phyloP scores from a whole-genome alignment of 2,113 vertebrate species.

The Xiphorhynchus elegans region DNA sequence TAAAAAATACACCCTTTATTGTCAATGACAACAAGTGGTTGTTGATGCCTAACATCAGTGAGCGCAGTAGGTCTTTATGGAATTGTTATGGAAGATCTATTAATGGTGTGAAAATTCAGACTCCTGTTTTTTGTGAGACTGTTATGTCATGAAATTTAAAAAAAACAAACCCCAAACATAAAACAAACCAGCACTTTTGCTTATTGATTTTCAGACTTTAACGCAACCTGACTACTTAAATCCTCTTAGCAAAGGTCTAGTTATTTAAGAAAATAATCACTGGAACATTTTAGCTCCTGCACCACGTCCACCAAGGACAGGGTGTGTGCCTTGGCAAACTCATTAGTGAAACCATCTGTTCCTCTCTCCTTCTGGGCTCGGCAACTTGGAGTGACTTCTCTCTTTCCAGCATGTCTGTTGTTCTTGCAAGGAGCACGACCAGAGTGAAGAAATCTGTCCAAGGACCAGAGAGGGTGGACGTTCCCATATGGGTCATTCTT shows the following conservation, averaged over 20 bases:
- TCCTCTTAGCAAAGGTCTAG: background rate
- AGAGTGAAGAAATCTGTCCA: background rate
- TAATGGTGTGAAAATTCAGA: background rate
- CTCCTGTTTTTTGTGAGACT: background rate
- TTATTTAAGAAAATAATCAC: background rate
- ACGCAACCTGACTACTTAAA: background rate
- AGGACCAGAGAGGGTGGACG: background rate
- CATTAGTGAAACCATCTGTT: conserved; percentile 60
- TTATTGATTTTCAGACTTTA: background rate
- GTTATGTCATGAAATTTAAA: background rate
- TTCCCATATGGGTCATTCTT: background rate
- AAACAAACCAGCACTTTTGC: background rate
- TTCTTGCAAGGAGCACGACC: background rate
- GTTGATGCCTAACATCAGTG: background rate
- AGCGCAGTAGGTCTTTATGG: background rate
- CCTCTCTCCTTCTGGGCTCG: background rate
- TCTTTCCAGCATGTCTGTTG: conserved; percentile 1
- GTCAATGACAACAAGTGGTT: background rate
- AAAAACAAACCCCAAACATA: background rate
- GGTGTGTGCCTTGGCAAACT: conserved; percentile 34
- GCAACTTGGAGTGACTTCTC: conserved; percentile 22
- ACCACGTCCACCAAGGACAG: background rate
- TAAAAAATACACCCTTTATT: background rate
- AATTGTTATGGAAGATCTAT: background rate
- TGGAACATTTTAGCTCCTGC: background rate